Conservation (phyloP, 2,888 invertebrate species). For the Seira musarum region DNA sequence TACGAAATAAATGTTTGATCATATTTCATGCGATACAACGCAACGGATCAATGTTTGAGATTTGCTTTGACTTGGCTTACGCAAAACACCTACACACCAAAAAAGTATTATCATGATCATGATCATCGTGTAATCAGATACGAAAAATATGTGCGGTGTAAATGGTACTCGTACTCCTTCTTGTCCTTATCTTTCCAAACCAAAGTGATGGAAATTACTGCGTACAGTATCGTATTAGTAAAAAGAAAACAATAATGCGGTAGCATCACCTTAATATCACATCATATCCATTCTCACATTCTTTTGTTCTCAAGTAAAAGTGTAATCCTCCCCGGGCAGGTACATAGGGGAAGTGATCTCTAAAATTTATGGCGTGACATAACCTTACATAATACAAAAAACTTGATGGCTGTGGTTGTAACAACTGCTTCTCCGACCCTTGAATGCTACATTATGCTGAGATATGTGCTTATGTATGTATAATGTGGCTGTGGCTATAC, state of each 20-base stretch:
- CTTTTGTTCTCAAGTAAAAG: constrained; percentile 9
- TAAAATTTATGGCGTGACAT: constrained; percentile 57
- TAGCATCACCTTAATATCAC: no score
- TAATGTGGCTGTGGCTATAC: no score
- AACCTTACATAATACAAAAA: constrained; percentile 53
- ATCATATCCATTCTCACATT: no score
- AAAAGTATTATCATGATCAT: not conserved
- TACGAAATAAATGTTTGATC: constrained; percentile 32
- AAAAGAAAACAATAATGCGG: not conserved
- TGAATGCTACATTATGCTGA: no score
- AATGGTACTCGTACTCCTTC: no score
- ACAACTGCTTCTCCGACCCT: no score
- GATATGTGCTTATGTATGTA: no score
- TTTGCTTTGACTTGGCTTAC: not conserved
- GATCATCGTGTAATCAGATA: not conserved
- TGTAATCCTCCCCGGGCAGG: constrained; percentile 32
- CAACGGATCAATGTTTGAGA: not conserved
- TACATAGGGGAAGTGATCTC: no score
- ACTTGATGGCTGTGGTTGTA: no score
- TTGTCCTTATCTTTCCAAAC: not conserved
- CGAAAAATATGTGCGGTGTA: not conserved
- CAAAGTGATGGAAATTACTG: not conserved
- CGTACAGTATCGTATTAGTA: not conserved
- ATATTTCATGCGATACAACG: constrained; percentile 23
- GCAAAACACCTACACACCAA: not conserved